phyloP scores from a whole-genome alignment of 2,113 vertebrate genomes.

The Corythornis cristatus region DNA sequence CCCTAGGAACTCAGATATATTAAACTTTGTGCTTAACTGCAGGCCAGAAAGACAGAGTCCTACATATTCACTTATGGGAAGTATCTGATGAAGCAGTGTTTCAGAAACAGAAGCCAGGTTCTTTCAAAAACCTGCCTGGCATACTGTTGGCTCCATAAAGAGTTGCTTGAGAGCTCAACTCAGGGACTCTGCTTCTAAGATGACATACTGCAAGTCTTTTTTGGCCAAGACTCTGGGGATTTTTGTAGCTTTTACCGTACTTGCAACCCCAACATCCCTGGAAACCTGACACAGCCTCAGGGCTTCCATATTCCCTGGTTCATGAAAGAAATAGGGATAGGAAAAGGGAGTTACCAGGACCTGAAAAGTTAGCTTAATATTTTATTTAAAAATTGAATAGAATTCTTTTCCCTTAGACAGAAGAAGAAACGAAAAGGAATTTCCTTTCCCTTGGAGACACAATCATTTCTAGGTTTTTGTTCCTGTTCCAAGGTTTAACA shows the following conservation, averaged over 20 bases:
- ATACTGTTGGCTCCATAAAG: neutral
- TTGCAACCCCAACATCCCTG: neutral
- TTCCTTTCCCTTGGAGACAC: slow-evolving; percentile 43
- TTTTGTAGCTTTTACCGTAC: neutral
- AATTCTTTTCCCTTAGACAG: neutral
- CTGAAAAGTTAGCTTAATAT: neutral
- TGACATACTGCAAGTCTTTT: neutral
- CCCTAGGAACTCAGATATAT: neutral
- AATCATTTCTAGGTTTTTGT: neutral
- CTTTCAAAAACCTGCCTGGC: neutral
- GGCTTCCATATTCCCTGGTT: neutral
- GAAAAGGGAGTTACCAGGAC: neutral
- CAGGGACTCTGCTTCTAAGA: neutral
- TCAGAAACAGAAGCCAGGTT: neutral
- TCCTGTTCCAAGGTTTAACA: slow-evolving; percentile 29
- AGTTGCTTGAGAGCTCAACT: neutral
- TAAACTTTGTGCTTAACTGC: neutral
- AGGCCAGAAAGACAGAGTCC: neutral
- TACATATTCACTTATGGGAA: neutral
- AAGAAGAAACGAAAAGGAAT: neutral
- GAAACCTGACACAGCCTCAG: neutral
- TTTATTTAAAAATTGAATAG: neutral
- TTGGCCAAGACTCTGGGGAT: accelerated
- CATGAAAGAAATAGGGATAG: neutral
- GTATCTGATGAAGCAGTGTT: neutral